Evolutionary conservation across 2,888 invertebrate genomes (phyloP).

Genomic region (Lepidochitona cinerea): DNA sequence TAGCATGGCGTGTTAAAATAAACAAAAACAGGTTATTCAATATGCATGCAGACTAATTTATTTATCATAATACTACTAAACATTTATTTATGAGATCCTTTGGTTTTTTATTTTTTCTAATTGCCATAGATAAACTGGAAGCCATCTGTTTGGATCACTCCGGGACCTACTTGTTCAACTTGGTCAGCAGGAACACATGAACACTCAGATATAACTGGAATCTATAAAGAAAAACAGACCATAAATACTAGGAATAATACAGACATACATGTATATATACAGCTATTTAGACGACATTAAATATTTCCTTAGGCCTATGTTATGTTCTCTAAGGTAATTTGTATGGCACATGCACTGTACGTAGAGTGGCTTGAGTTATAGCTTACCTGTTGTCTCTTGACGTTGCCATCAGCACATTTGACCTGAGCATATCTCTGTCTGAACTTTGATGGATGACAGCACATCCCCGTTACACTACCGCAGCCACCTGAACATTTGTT

Average conservation of each 20-base stretch:
- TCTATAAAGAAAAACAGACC: neutral
- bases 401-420: neutral
- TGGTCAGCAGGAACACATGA: neutral
- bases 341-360: too few species aligned
- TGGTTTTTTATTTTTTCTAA: too few species aligned
- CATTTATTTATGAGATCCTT: too few species aligned
- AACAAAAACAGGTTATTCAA: too few species aligned
- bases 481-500: constrained; percentile 28
- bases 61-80: too few species aligned
- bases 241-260: neutral
- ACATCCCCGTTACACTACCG: constrained; percentile 19
- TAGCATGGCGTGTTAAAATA: too few species aligned
- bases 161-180: neutral
- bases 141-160: neutral
- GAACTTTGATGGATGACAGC: constrained; percentile 14
- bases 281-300: too few species aligned
- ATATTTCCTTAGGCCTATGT: too few species aligned
- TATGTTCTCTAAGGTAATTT: too few species aligned
- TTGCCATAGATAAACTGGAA: neutral
- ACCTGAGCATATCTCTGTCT: neutral
- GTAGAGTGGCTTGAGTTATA: too few species aligned
- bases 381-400: neutral
- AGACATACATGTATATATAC: too few species aligned
- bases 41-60: too few species aligned
- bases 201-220: neutral